Base-by-base conservation (phyloP, 2,113 vertebrate species). In the Eclectus roratus region DNA sequence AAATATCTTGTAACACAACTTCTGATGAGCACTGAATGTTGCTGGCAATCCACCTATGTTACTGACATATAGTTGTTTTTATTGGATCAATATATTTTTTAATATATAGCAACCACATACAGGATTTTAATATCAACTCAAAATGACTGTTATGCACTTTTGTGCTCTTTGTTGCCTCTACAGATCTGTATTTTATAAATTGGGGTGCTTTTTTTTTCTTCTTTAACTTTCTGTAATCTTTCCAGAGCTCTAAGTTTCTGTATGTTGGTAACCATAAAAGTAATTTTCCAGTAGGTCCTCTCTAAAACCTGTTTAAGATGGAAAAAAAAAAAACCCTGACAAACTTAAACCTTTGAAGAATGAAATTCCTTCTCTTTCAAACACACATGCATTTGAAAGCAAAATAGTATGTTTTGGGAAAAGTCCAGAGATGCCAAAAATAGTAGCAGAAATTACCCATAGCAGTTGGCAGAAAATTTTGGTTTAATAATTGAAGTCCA, bases 21-120 rank as follows among this genome's bases (percentile, higher is more conserved):
- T 95, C 58, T 87, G 80, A 84, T 56, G 60, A 91, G 28, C 29
- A n/a, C 27, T 89, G 81, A 70, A 70, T 85, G 89, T 83, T 74
- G 39, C 69, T 95, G 80, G 82, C 58, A 92, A 56, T 94, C 93
- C 80, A 92, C 44, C 31, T 90, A 58, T 37, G 60, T 74, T 58
- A 68, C n/a, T 87, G 74, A 84, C 86, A 91, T 89, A 25, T 9
- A 46, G 60, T 56, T 94, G 66, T 61, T 91, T 91, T 89, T 77
- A 80, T 84, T 91, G 94, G 85, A 88, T 80, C 21, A 44, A 9
- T 39, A n/a, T 41, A 46, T 91, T 46, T 92, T 96, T 95, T 94
- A 65, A 81, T 94, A 92, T 93, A 95, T 88, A 88, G 61, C 21
- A 97, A 90, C 27, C 24, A 58, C 69, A 88, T 91, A 95, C 41